Base-by-base conservation (phyloP, 2,888 invertebrate species). In the Tetragnatha montana region DNA sequence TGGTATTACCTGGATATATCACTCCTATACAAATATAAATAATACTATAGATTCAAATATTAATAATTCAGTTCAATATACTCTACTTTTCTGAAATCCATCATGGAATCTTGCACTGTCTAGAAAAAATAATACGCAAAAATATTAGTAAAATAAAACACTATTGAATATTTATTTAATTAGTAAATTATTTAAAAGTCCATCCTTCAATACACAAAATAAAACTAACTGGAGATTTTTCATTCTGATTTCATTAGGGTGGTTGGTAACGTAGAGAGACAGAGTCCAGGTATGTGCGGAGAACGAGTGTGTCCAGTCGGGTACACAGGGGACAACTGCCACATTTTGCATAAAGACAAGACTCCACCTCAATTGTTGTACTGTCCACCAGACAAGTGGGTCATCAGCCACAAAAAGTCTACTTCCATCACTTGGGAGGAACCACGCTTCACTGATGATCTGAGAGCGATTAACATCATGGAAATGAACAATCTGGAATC, bases 301-400 rank as follows among this genome's bases (percentile, higher is more conserved):
- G 97, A 97, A 93, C 95, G 97, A 92, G 96, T 96, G 85, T 98
- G 98, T 93, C 96, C 97, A 4, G 96, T 97, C 81, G 98, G 98
- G 74, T 98, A 97, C 93, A 95, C 96, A 8, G 98, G 98, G 83
- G 93, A 95, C 68, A 96, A 97, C 93, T 98, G 98, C 93, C 96
- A 97, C 92, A 96, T 97, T 92, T 93, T 97, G 89, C 96, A 96
- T 93, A 95, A 96, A 14, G 97, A 97, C 93, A 98, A 98, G 93
- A 95, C 95, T 92, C 95, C 98, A 91, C 98, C 98, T 10, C 95
- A 96, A 92, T 96, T 97, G 0, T 97, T 97, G 91, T 96, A 97
- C 92, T 98, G 98, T 92, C 98, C 98, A 6, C 97, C 97, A 8
- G 98, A 98, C 94, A 94, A 98, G 82, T 98, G 98, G 97, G 97